phyloP scores from a whole-genome alignment of 1,140 invertebrate species.

The Apis cerana region DNA sequence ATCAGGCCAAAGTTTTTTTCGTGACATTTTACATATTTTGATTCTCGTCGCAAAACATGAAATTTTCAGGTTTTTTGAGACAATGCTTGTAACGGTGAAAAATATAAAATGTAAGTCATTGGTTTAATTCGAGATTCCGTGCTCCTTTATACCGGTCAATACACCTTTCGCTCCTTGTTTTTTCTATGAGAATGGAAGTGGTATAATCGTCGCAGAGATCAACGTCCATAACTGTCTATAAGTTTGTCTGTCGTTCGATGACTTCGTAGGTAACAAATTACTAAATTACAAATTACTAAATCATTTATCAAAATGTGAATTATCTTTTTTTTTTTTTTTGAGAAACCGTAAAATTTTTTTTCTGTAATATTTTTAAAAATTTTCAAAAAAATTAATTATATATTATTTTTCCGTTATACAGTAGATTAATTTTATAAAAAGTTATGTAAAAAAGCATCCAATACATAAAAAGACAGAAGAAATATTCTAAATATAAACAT shows the following conservation, averaged over 20 bases:
- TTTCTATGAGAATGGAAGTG: conserved; percentile 12
- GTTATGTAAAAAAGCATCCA: too few relatives aligned
- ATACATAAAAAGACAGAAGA: too few relatives aligned
- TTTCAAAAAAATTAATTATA: neutral
- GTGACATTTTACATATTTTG: neutral
- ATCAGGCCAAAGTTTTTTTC: neutral
- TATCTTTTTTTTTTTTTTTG: neutral
- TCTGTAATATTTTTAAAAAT: neutral
- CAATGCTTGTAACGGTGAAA: conserved; percentile 17
- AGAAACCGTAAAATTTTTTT: neutral
- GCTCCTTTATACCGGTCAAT: neutral
- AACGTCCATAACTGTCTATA: conserved; percentile 10
- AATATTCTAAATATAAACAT: too few relatives aligned
- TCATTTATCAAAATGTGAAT: neutral
- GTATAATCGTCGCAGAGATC: conserved; percentile 1
- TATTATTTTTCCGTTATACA: too few relatives aligned
- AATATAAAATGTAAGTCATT: conserved; percentile 15
- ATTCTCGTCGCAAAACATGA: neutral
- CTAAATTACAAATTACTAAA: neutral
- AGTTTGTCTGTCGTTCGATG: neutral
- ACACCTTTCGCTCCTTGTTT: conserved; percentile 22
- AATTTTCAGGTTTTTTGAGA: neutral
- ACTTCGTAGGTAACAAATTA: conserved; percentile 4
- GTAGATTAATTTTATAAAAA: too few relatives aligned
- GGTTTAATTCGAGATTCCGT: neutral